Conservation (phyloP, 1,140 invertebrate genomes). For the Drosophila pandora region DNA sequence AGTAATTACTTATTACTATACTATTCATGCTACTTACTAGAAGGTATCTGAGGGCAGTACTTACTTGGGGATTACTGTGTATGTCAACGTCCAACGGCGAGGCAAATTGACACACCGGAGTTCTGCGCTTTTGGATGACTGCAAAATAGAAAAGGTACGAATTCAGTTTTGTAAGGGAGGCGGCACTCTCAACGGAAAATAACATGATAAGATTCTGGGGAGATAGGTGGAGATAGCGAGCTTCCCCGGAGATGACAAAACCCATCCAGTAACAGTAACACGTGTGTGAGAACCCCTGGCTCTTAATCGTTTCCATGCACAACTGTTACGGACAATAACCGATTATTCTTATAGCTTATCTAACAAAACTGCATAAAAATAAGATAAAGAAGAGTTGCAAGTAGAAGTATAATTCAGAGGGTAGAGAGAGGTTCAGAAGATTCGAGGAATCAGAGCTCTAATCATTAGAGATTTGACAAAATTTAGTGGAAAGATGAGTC, state of each 20-base stretch:
- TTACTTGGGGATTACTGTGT: conserved; percentile 97
- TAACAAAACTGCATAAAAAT: neutral
- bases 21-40: neutral
- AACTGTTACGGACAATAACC: conserved; percentile 13
- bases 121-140: conserved; percentile 97
- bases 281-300: conserved; percentile 21
- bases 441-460: too few relatives aligned
- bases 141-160: conserved; percentile 68
- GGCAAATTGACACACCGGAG: conserved; percentile 97
- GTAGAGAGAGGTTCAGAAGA: too few relatives aligned
- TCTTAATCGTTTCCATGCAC: conserved; percentile 11
- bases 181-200: conserved; percentile 19
- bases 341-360: neutral
- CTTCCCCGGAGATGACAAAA: conserved; percentile 47
- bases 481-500: too few relatives aligned
- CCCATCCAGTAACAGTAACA: conserved; percentile 30
- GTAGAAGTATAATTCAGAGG: too few relatives aligned
- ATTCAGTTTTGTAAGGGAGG: conserved; percentile 52
- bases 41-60: conserved; percentile 45
- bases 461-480: too few relatives aligned
- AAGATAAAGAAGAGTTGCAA: too few relatives aligned
- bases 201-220: conserved; percentile 61
- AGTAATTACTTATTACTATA: too few relatives aligned
- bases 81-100: conserved; percentile 96
- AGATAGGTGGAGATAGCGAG: conserved; percentile 39